Evolutionary conservation across 1,140 invertebrate genomes (phyloP).

Genomic region (Drosophila triauraria): DNA sequence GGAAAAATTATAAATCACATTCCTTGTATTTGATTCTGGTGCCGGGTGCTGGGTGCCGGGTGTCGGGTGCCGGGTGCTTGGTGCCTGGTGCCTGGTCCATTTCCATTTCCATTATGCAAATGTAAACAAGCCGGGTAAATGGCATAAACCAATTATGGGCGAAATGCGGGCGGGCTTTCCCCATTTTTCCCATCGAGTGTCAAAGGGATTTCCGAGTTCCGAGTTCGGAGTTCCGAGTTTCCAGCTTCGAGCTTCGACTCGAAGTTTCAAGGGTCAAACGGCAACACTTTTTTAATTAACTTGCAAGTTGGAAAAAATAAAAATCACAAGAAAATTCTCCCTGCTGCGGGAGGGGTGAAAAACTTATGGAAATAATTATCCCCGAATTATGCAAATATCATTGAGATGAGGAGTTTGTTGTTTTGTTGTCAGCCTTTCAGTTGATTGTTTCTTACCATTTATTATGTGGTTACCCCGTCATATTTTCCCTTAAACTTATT

Average conservation of each 20-base stretch:
- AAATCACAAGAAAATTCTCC: constrained; percentile 27
- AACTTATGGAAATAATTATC: constrained; percentile 38
- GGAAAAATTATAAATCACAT: constrained; percentile 60
- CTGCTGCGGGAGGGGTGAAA: background rate
- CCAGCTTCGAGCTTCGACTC: background rate
- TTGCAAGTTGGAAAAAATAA: constrained; percentile 16
- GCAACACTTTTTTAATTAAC: constrained; percentile 64
- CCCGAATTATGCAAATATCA: constrained; percentile 24
- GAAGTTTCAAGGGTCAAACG: constrained; percentile 41
- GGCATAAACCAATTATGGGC: constrained; percentile 65
- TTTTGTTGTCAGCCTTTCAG: background rate
- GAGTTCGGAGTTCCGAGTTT: background rate
- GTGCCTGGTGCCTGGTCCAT: background rate
- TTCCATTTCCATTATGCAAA: constrained; percentile 48
- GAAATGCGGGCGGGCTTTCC: constrained; percentile 30
- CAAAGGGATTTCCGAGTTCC: constrained; percentile 37
- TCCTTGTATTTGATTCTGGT: constrained; percentile 48
- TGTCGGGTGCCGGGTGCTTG: background rate
- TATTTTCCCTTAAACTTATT: too few species aligned
- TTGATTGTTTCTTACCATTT: constrained; percentile 8
- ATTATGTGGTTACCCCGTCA: background rate
- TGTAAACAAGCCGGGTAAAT: constrained; percentile 60
- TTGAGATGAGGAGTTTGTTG: constrained; percentile 1
- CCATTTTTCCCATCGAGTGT: constrained; percentile 43
- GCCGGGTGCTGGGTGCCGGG: background rate